Evolutionary conservation across 2,888 invertebrate species (phyloP).

Genomic region (Sinodicranocentrus sp.): DNA sequence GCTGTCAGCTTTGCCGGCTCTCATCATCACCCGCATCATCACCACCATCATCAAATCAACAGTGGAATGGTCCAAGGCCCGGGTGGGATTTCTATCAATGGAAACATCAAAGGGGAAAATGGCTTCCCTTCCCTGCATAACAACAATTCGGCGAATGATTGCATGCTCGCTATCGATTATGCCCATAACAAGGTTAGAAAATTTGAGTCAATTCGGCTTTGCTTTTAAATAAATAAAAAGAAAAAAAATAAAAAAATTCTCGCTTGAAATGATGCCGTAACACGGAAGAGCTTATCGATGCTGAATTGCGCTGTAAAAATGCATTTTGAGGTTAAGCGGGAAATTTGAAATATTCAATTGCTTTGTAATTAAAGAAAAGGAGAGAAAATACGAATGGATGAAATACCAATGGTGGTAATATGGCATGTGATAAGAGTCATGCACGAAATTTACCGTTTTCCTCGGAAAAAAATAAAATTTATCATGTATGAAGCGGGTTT

Average conservation of each 20-base stretch:
- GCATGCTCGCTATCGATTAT: slow-evolving; percentile 85
- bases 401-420: too few relatives aligned
- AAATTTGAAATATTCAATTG: too few relatives aligned
- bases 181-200: slow-evolving; percentile 83
- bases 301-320: too few relatives aligned
- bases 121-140: slow-evolving; percentile 72
- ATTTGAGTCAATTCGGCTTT: background rate
- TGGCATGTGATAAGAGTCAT: too few relatives aligned
- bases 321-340: too few relatives aligned
- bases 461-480: background rate
- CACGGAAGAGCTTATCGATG: too few relatives aligned
- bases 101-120: slow-evolving; percentile 77
- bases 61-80: slow-evolving; percentile 64
- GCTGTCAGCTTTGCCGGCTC: slow-evolving; percentile 73
- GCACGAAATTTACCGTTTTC: slow-evolving; percentile 8
- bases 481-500: background rate
- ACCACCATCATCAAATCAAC: slow-evolving; percentile 70
- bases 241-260: too few relatives aligned
- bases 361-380: slow-evolving; percentile 1
- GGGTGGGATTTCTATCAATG: slow-evolving; percentile 67
- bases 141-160: slow-evolving; percentile 81
- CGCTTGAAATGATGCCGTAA: too few relatives aligned
- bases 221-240: too few relatives aligned
- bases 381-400: too few relatives aligned
- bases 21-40: slow-evolving; percentile 73